Base-by-base conservation (phyloP, 2,888 invertebrate species). In the Polydrusus cervinus region DNA sequence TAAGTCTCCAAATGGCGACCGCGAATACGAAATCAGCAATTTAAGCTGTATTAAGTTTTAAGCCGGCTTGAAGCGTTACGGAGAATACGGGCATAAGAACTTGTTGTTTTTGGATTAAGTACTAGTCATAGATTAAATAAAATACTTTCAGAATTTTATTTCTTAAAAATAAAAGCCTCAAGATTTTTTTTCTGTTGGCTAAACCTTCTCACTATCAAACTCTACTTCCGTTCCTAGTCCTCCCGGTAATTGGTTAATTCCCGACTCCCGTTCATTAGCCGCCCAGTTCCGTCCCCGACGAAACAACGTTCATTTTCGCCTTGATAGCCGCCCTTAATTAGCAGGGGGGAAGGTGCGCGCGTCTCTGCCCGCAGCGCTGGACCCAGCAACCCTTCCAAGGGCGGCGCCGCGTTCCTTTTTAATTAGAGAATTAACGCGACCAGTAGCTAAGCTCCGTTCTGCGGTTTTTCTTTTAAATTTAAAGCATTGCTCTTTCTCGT, bases 321-420 rank as follows among this genome's bases (percentile, higher is more conserved):
- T n/a, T 13, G 57, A 60, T 60, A 38, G 40, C 51, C 38, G 14
- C 51, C 66, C 51, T 38, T 66, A 66, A 66, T 66, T 66, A 66
- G 51, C 11, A 49, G 14, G 66, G 66, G 65, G 51, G 66, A 49
- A 66, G 18, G 14, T 30, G 47, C 47, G 38, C 49, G 66, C 66
- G 66, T 34, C 38, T 2, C 38, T 34, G 30, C 30, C 66, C 30
- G 16, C 30, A 51, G 49, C 16, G 3, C 51, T 51, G 66, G 66
- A 66, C 66, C 66, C 47, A 49, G 51, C 66, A 66, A 66, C 66
- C 66, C 66, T 66, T 66, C 49, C 7, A 30, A 47, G 66, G 66
- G 66, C 51, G 49, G 51, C 66, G 66, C 51, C 6, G 34, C 43
- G 38, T 30, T 7, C 49, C 34, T 8, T 30, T 10, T 25, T 66